These are phyloP conservation scores for Psilopogon haemacephalus DNA, from an alignment of 2,113 vertebrate species.

Conservation along the genomic window DNA sequence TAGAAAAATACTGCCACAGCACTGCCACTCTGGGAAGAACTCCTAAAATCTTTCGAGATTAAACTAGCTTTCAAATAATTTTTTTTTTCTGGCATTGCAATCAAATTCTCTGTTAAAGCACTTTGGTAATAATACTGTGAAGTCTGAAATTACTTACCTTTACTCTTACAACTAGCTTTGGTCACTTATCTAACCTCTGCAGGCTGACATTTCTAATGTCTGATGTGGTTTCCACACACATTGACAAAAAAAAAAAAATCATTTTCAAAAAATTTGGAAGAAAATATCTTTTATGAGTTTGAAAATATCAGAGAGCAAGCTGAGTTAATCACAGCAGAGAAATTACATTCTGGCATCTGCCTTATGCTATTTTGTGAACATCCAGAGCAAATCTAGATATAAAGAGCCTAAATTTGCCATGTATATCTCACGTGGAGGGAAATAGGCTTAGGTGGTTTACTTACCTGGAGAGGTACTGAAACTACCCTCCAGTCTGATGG, in stretches of 20 bases:
- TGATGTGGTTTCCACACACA: neutral
- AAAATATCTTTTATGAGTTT: neutral
- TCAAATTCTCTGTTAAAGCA: neutral
- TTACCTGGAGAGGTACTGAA: neutral
- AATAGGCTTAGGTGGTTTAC: neutral
- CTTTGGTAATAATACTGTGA: neutral
- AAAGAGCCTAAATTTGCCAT: neutral
- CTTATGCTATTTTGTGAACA: neutral
- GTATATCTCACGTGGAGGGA: neutral
- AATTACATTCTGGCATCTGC: neutral
- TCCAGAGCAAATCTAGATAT: neutral
- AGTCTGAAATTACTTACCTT: neutral
- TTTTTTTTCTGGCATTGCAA: neutral
- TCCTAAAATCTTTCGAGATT: neutral
- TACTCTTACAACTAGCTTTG: neutral
- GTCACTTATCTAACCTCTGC: neutral
- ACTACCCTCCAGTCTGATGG: neutral
- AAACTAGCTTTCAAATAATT: neutral
- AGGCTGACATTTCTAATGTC: neutral
- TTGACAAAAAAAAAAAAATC: neutral
- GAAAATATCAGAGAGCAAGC: neutral
- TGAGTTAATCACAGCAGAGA: neutral
- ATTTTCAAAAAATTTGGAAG: neutral
- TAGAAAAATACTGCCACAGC: neutral
- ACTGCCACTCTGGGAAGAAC: neutral